Conservation (phyloP, 2,797 vertebrate species). For the Manis crassicaudata region DNA sequence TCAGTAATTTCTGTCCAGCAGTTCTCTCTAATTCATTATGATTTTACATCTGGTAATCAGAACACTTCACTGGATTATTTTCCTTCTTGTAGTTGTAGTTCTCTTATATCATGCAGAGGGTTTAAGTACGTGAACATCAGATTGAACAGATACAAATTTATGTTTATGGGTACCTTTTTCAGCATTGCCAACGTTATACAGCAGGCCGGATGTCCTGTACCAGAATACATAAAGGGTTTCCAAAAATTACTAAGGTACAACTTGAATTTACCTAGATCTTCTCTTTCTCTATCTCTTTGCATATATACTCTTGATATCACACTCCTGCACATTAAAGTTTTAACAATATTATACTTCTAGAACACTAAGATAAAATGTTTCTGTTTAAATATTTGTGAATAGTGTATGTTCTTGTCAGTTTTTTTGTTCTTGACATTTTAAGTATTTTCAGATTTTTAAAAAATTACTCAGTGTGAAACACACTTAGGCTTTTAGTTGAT, state of each 20-base stretch:
- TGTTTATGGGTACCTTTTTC: slow-evolving; percentile 60
- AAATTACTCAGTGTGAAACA: neutral
- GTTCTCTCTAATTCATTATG: neutral
- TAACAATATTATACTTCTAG: neutral
- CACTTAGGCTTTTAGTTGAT: slow-evolving; percentile 38
- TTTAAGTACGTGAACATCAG: neutral
- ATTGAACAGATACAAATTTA: slow-evolving; percentile 15
- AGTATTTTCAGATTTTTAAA: neutral
- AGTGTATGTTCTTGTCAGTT: neutral
- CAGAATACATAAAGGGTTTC: slow-evolving; percentile 95
- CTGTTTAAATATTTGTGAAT: slow-evolving; percentile 46
- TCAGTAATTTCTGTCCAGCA: neutral
- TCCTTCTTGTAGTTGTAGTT: neutral
- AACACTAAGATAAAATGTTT: slow-evolving; percentile 46
- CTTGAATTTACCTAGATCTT: slow-evolving; percentile 31
- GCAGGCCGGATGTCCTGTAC: slow-evolving; percentile 96
- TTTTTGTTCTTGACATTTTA: slow-evolving; percentile 57
- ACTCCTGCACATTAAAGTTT: slow-evolving; percentile 16
- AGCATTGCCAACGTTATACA: slow-evolving; percentile 96
- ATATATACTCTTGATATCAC: neutral
- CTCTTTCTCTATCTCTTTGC: neutral
- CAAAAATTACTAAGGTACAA: slow-evolving; percentile 93
- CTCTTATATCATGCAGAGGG: neutral
- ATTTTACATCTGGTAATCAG: neutral
- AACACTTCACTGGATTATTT: slow-evolving; percentile 7